Evolutionary conservation across 2,797 vertebrate species (phyloP), one percentile per base, ranked within the genome.

Genomic region (Astyanax mexicanus): DNA sequence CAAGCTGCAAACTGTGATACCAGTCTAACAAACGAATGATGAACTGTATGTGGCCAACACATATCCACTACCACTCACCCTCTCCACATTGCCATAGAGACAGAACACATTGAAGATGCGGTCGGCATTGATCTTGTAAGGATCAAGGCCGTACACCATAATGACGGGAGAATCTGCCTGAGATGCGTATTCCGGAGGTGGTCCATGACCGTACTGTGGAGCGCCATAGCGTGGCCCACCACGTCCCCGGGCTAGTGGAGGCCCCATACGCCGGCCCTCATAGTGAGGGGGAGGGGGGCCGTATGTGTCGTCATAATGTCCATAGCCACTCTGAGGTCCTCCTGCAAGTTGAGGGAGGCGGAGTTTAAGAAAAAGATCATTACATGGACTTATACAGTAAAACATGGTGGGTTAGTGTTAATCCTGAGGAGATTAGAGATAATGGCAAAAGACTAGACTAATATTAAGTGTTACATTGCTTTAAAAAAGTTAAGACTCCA

Each of bases 51-150:
- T 11, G 40, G 15, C 3, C 4, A 49, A n/a, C 4, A 45, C n/a
- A 17, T 7, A 8, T 23, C 6, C 4, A 11, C 17, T 25, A 74
- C 5, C 40, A 19, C 93, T 92, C 83, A 98, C 97, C 93, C 96
- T 92, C 86, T 97, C 96, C 47, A 98, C 93, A 7, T 98, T 98
- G 68, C 97, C 96, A 2, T 96, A 98, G 6, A 98, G 92, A 80
- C 97, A 98, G 90, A 98, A 97, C 76, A 98, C 91, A 79, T 98
- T 98, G 90, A 98, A 98, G 80, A 98, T 94, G 17, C 92, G 90
- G 81, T 98, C 96, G 6, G 96, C 95, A 38, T 98, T 98, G 90
- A 97, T 94, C 91, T 97, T 97, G 5, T 89, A 83, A 0, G 96
- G 93, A 71, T 98, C 96, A 55, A 98, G 90, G 65, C 96, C 96